Conservation (phyloP, 2,113 vertebrate genomes). For the Callaeas wilsoni region DNA sequence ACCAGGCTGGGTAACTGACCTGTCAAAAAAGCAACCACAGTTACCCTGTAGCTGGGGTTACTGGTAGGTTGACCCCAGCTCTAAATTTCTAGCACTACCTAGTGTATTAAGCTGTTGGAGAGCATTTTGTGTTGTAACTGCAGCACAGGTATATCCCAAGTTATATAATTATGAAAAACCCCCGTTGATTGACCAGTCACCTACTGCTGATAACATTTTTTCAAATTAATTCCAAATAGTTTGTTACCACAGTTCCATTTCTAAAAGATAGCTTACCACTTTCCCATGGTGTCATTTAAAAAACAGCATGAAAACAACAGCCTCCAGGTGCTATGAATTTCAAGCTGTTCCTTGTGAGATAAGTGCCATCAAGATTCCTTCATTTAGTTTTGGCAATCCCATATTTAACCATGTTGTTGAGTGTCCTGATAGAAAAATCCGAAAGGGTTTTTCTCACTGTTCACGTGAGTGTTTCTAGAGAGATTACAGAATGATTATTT, state of each 20-base stretch:
- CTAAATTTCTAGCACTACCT: background rate
- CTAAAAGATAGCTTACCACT: slow-evolving; percentile 1
- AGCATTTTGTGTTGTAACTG: background rate
- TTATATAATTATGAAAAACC: background rate
- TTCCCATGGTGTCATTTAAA: slow-evolving; percentile 14
- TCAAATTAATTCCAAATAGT: background rate
- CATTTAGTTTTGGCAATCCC: background rate
- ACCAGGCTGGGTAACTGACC: background rate
- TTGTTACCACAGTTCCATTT: background rate
- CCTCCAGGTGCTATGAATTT: slow-evolving; percentile 22
- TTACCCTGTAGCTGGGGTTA: fast-evolving
- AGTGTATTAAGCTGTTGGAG: background rate
- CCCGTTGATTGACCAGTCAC: background rate
- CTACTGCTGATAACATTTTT: background rate
- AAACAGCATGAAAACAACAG: slow-evolving; percentile 25
- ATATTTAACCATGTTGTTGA: slow-evolving; percentile 23
- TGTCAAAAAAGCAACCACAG: background rate
- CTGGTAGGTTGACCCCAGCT: background rate
- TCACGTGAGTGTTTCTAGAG: background rate
- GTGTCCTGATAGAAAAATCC: slow-evolving; percentile 5
- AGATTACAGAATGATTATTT: background rate
- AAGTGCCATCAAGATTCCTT: slow-evolving; percentile 40
- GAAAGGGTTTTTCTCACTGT: slow-evolving; percentile 1
- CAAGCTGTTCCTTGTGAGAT: background rate
- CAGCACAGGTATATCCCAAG: background rate